These are phyloP conservation scores for fruit fly (Drosophila melanogaster) DNA, from an alignment of 1,140 invertebrate species.

Conservation along the genomic window DNA sequence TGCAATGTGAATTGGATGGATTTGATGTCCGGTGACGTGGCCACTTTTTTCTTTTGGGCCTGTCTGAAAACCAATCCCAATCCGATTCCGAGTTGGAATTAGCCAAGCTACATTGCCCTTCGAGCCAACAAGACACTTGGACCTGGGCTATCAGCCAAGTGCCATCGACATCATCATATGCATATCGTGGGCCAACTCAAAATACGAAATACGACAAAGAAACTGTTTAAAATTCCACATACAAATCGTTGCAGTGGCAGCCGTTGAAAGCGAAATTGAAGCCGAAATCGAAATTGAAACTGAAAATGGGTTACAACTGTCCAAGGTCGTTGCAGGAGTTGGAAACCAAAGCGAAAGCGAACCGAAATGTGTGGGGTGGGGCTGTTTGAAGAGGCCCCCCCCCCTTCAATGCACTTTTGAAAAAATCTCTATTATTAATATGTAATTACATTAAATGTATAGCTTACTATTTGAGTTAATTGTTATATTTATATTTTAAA, in stretches of 20 bases:
- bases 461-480: too few relatives aligned
- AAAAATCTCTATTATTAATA: too few relatives aligned
- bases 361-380: conserved; percentile 6
- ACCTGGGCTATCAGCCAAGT: conserved; percentile 20
- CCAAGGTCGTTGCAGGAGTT: conserved; percentile 63
- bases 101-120: conserved; percentile 53
- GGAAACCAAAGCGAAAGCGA: conserved; percentile 13
- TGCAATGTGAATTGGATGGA: conserved; percentile 4
- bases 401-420: neutral
- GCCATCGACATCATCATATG: conserved; percentile 30
- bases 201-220: conserved; percentile 33
- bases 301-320: conserved; percentile 65
- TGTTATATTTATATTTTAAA: too few relatives aligned
- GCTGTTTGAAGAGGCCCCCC: conserved; percentile 1
- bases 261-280: conserved; percentile 35
- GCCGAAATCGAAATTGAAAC: conserved; percentile 43
- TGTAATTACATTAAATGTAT: too few relatives aligned
- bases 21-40: conserved; percentile 9
- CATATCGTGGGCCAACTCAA: conserved; percentile 17
- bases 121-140: conserved; percentile 22
- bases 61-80: neutral
- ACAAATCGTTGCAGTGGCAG: conserved; percentile 70
- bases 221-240: conserved; percentile 74
- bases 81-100: conserved; percentile 3
- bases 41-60: conserved; percentile 4